Evolutionary conservation across 2,797 vertebrate species (phyloP), one percentile per base, ranked within the genome.

Genomic region (Sylvia borin): DNA sequence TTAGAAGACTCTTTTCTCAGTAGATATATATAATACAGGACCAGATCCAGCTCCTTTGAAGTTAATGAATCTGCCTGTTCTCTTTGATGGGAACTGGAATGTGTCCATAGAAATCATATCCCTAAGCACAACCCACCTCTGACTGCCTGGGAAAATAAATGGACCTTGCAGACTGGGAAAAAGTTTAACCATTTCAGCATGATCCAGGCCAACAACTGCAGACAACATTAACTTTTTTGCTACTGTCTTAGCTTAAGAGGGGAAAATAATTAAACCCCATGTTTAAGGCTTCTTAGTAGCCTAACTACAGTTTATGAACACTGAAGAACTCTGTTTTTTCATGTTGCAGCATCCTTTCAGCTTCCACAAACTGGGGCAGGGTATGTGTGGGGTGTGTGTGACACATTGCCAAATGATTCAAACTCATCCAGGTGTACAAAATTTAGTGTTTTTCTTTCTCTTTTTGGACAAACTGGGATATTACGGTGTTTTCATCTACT

Each of bases 11-110:
- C 21, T 73, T 73, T 81, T 90, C 85, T 92, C 22, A 58, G 66
- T 66, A 93, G 55, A 70, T 81, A 60, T 18, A 25, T 85, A 54
- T 51, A 91, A 89, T 84, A 81, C 26, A 84, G 71, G 70, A 88
- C n/a, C 62, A 50, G 22, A 94, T 85, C 79, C 74, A 92, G 55
- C 60, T 95, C 22, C 90, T 90, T 91, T 95, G 90, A 96, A 93
- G 74, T 96, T 85, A 85, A 55, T 26, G 60, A 84, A 40, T 64
- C 73, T 92, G 82, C 32, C 70, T 50, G 6, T 74, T 95, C 79
- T 84, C 84, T 91, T 91, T 95, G 89, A 86, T 65, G 82, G 73
- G 73, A 92, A 65, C 55, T 84, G 91, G 85, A 96, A 80, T 84
- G 72, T 68, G 24, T 88, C 82, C 79, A 80, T 77, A 82, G 80